Evolutionary conservation across 92 coral and sea anemone species (phyloP).

Genomic region (Palythoa grandiflora): DNA sequence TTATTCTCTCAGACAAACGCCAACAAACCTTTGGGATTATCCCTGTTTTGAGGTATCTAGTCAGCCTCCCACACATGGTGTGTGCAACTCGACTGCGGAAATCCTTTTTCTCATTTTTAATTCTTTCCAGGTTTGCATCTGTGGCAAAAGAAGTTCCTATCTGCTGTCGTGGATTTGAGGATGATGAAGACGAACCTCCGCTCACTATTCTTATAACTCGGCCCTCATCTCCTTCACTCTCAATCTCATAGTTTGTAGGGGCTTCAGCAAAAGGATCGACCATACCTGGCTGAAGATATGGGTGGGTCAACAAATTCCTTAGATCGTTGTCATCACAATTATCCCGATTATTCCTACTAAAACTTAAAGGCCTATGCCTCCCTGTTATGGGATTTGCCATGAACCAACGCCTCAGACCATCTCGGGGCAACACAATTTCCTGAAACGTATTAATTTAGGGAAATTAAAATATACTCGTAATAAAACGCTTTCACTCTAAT

Average conservation of each 20-base stretch:
- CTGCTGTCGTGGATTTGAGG: neutral
- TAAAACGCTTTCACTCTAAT: neutral
- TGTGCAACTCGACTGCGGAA: slow-evolving; percentile 64
- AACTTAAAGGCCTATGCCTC: slow-evolving; percentile 48
- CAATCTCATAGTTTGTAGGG: slow-evolving; percentile 7
- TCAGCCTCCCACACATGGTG: slow-evolving; percentile 67
- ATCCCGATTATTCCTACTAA: slow-evolving; percentile 8
- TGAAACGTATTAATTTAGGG: slow-evolving; percentile 13
- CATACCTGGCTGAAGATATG: slow-evolving; percentile 71
- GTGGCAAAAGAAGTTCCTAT: neutral
- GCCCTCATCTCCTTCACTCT: neutral
- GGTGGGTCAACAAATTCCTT: slow-evolving; percentile 42
- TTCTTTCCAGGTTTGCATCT: slow-evolving; percentile 20
- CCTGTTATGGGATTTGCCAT: slow-evolving; percentile 80
- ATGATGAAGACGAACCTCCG: neutral
- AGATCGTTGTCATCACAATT: slow-evolving; percentile 19
- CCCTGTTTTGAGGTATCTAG: slow-evolving; percentile 53
- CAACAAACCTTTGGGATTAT: slow-evolving; percentile 58
- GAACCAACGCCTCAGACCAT: slow-evolving; percentile 82
- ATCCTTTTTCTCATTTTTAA: slow-evolving; percentile 31
- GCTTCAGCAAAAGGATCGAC: slow-evolving; percentile 11
- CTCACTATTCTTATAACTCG: slow-evolving; percentile 29
- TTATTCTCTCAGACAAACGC: neutral
- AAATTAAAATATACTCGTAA: neutral
- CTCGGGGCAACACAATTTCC: slow-evolving; percentile 77